Percentiles rank a stretch among this genome's conserved stretches.
Evolutionary conservation across 2,888 invertebrate genomes (phyloP).

Genomic region (Petrophora chlorosata): DNA sequence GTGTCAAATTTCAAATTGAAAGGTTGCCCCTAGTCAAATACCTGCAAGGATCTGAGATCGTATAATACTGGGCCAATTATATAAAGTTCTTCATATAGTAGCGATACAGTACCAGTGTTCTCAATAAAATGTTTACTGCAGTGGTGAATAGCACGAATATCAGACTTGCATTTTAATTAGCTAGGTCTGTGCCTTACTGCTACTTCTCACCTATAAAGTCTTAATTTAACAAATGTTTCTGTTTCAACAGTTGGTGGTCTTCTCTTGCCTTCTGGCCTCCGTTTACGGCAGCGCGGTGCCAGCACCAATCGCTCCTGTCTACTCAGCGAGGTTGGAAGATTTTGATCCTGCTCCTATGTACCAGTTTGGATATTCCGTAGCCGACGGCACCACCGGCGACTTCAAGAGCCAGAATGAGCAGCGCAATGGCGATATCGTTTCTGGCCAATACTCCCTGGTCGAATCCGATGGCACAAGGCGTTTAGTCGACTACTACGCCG

Average conservation of each 20-base stretch:
- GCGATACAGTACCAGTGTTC: too few relatives aligned
- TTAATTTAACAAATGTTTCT: conserved; percentile 14
- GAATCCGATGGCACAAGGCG: conserved; percentile 74
- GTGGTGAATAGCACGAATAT: conserved; percentile 9
- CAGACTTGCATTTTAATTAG: conserved; percentile 18
- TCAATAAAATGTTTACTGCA: conserved; percentile 8
- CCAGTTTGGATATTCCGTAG: conserved; percentile 72
- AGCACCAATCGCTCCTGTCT: conserved; percentile 52
- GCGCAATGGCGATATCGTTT: conserved; percentile 81
- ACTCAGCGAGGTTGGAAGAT: conserved; percentile 66
- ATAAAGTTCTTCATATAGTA: neutral
- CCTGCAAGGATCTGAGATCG: conserved; percentile 7
- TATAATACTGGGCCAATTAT: neutral
- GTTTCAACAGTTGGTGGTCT: conserved; percentile 68
- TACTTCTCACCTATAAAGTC: too few relatives aligned
- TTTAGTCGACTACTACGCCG: conserved; percentile 69
- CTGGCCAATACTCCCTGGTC: conserved; percentile 71
- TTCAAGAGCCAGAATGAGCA: conserved; percentile 78
- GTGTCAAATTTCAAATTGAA: neutral
- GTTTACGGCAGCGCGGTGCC: conserved; percentile 66
- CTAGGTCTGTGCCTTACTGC: neutral
- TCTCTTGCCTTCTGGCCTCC: conserved; percentile 68
- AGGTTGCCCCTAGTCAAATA: neutral
- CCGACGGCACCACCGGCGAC: conserved; percentile 74
- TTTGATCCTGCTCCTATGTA: conserved; percentile 85